Evolutionary conservation across 2,888 invertebrate genomes (phyloP).

Genomic region (Agelastica alni): DNA sequence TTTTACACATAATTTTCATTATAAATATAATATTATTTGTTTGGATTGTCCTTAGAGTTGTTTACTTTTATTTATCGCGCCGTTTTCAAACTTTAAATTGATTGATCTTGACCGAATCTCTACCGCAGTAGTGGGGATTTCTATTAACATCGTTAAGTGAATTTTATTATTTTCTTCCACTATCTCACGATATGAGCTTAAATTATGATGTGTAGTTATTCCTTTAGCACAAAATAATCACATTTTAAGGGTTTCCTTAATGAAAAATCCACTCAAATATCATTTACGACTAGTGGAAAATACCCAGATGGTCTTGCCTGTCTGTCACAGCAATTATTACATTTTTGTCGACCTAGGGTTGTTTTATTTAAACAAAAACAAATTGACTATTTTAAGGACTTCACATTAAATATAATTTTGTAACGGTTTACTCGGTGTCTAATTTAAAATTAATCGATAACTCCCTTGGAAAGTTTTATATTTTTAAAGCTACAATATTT

Average conservation of each 20-base stretch:
- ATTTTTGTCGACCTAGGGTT: too few relatives aligned
- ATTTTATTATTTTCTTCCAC: conserved; percentile 25
- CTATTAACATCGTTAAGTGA: conserved; percentile 33
- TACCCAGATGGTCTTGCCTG: conserved; percentile 12
- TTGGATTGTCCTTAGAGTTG: conserved; percentile 35
- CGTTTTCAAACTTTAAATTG: conserved; percentile 46
- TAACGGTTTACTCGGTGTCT: too few relatives aligned
- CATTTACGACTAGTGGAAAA: conserved; percentile 13
- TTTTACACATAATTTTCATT: conserved; percentile 26
- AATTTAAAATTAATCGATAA: too few relatives aligned
- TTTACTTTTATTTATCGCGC: conserved; percentile 47
- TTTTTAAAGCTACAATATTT: too few relatives aligned
- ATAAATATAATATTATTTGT: conserved; percentile 22
- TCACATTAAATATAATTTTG: too few relatives aligned
- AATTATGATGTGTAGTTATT: background rate
- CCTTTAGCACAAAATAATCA: background rate
- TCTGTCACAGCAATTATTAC: too few relatives aligned
- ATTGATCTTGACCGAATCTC: conserved; percentile 45
- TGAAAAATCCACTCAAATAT: background rate
- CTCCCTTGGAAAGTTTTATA: too few relatives aligned
- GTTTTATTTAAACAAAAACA: too few relatives aligned
- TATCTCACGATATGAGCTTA: conserved; percentile 14
- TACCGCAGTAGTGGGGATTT: conserved; percentile 34
- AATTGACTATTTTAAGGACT: too few relatives aligned
- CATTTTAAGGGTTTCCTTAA: conserved; percentile 3